Base-by-base conservation (phyloP, 2,113 vertebrate species). In the Leptodactylus fuscus region DNA sequence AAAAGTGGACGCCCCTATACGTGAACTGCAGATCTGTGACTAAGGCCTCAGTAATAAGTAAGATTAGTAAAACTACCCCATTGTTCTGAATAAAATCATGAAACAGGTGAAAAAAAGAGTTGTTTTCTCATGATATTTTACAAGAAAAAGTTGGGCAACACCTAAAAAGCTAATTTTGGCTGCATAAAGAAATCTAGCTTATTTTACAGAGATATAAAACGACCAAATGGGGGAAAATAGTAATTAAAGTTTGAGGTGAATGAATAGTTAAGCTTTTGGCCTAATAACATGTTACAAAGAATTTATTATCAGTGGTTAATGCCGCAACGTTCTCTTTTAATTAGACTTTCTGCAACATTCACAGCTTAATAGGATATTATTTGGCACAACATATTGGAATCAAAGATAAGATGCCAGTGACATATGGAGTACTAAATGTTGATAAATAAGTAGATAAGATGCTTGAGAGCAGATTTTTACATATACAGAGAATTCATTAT, bases 191-290 rank as follows among this genome's bases (percentile, higher is more conserved):
- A 81, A 81, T 67, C 67, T 7, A 60, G 36, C 24, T 13, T 81
- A 29, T 24, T 81, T 81, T 65, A 81, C 60, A 81, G 41, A 81
- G 32, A 18, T 69, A 69, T 46, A 69, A 81, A 67, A 81, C 41
- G 11, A 48, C 36, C 41, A 67, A 67, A 81, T 81, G n/a, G 34
- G 51, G 60, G 36, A 81, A 62, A 81, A 81, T 34, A n/a, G 8
- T 49, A 67, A 81, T 67, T 65, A 48, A 79, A 69, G 27, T 67
- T 46, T 81, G 60, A 48, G 41, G 60, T 67, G 41, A 67, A 62
- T 81, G 24, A 55, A 48, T 81, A 48, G n/a, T 67, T 65, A 41
- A 49, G 60, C 3, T 12, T 46, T 65, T 67, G 60, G 38, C 55
- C 20, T 49, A 81, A 67, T 67, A 48, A 67, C 27, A 80, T 44